Evolutionary conservation across 2,888 invertebrate species (phyloP).

Genomic region (Sminthurinus aureus): DNA sequence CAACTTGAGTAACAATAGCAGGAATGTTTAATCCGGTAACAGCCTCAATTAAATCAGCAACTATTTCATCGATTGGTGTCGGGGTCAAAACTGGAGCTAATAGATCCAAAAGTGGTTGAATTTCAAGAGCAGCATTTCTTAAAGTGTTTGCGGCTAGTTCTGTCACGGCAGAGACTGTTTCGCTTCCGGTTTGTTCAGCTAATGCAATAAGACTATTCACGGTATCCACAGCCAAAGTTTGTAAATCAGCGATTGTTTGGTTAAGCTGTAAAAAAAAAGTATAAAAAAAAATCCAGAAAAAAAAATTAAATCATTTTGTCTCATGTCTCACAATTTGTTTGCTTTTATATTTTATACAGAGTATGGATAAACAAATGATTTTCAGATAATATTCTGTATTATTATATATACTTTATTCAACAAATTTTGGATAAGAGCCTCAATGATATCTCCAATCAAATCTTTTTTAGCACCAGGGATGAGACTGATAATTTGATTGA

Average conservation of each 20-base stretch:
- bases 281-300: not conserved
- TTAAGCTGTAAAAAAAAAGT: not conserved
- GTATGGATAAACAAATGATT: not conserved
- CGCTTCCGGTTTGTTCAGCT: not conserved
- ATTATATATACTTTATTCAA: not conserved
- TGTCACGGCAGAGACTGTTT: not conserved
- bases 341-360: not conserved
- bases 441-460: not conserved
- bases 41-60: not conserved
- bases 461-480: not conserved
- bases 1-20: conserved; percentile 2
- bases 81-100: not conserved
- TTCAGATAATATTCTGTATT: not conserved
- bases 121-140: not conserved
- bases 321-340: no score
- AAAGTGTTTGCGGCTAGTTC: not conserved
- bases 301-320: not conserved
- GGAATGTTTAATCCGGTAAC: not conserved
- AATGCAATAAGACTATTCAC: not conserved
- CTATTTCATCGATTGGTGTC: not conserved
- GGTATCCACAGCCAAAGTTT: not conserved
- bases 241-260: not conserved
- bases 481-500: not conserved
- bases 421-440: not conserved
- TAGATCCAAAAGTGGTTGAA: conserved; percentile 7